Evolutionary conservation across 2,888 invertebrate species (phyloP), one percentile per base, ranked within the genome.

Genomic region (Drosophila nr. perissopoda): DNA sequence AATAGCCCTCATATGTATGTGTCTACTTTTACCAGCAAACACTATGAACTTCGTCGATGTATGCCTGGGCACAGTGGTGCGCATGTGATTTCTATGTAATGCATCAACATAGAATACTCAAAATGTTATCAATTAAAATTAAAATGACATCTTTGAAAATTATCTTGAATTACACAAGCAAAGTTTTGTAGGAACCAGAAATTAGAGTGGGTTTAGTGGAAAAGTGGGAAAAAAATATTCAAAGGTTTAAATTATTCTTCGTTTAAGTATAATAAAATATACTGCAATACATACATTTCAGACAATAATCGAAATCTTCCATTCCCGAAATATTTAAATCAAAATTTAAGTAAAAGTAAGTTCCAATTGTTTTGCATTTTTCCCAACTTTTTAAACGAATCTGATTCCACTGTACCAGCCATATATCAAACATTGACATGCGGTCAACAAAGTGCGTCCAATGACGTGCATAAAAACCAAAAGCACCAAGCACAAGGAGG

Each of bases 371-470:
- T 31, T 8, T 29, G 7, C 10, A 18, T 3, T 49, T 49, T 51
- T 65, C 4, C 6, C 13, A n/a, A 18, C 11, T n/a, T 31, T 58
- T 21, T 38, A 46, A 38, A 8, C 8, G 33, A 25, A n/a, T 33
- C 52, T 38, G 4, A 4, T 10, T 36, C 77, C 88, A 85, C 87
- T 72, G 87, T 90, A 25, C 11, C 52, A 21, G 72, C 48, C 71
- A 76, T 85, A 70, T 79, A 83, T 86, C 90, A 81, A 76, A 57
- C 76, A 90, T 89, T 89, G 91, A 87, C 87, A 70, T 89, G 87
- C 82, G 87, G 87, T 87, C 89, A 89, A 83, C 82, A 90, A 90
- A 86, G 90, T 86, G 90, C 85, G 90, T 86, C 75, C 85, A 86
- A 90, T 86, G 85, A 90, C 85, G 90, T 88, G 89, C 87, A 90